These are phyloP conservation scores for Chymomyza fuscimana DNA, from an alignment of 2,888 invertebrate genomes.

Conservation along the genomic window DNA sequence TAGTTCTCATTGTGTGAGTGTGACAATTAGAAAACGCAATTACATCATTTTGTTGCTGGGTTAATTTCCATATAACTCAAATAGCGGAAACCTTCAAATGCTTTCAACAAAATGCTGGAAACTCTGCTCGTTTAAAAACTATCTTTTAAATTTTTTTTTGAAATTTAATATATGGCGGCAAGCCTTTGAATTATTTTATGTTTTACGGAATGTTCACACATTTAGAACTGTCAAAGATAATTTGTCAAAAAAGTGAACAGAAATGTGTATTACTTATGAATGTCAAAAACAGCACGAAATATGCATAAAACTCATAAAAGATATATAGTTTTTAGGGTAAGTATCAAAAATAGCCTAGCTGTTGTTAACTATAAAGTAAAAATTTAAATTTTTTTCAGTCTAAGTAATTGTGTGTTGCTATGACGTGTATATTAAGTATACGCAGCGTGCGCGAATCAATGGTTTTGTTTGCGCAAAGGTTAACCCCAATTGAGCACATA, in stretches of 20 bases:
- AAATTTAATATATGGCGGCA: neutral
- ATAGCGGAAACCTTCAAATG: neutral
- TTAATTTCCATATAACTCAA: slow-evolving; percentile 54
- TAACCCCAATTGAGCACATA: neutral
- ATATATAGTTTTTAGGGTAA: neutral
- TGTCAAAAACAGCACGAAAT: neutral
- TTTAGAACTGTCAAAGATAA: slow-evolving; percentile 69
- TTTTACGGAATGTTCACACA: slow-evolving; percentile 43
- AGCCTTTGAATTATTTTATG: neutral
- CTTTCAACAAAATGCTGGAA: neutral
- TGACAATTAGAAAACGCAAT: slow-evolving; percentile 58
- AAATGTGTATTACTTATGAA: neutral
- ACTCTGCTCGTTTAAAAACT: no score
- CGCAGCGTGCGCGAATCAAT: neutral
- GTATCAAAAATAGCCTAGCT: neutral
- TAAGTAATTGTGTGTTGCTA: neutral
- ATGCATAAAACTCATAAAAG: neutral
- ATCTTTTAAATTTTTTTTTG: neutral
- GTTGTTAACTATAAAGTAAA: neutral
- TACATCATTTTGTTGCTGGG: slow-evolving; percentile 57
- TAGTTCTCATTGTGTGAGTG: slow-evolving; percentile 37
- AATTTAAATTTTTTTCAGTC: no score
- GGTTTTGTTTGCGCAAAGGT: neutral
- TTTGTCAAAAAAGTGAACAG: slow-evolving; percentile 41
- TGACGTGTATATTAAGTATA: neutral